Evolutionary conservation across 2,888 invertebrate genomes (phyloP).

Genomic region (Drosophila cracens): DNA sequence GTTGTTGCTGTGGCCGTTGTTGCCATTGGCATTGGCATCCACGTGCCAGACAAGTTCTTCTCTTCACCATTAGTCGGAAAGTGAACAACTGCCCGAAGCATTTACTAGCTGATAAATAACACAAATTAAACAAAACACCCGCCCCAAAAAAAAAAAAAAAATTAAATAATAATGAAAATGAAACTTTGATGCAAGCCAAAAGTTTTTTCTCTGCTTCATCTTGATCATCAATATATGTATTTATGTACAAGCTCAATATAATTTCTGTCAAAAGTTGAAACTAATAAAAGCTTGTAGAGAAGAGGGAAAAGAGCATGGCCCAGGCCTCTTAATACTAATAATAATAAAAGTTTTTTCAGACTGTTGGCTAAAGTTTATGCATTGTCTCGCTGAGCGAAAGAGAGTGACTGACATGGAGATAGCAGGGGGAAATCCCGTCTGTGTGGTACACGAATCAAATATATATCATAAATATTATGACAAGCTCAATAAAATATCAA

Average conservation of each 20-base stretch:
- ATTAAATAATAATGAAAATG: conserved; percentile 13
- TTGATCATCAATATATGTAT: conserved; percentile 62
- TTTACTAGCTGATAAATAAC: conserved; percentile 76
- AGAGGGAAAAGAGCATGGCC: conserved; percentile 20
- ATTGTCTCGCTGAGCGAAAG: conserved; percentile 54
- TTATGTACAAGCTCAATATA: conserved; percentile 70
- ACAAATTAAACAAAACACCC: conserved; percentile 73
- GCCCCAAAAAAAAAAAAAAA: conserved; percentile 14
- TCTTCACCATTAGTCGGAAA: conserved; percentile 40
- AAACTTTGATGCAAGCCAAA: conserved; percentile 66
- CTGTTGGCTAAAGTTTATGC: conserved; percentile 66
- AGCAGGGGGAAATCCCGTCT: conserved; percentile 27
- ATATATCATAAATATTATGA: conserved; percentile 80
- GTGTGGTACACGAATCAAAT: conserved; percentile 56
- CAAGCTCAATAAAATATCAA: conserved; percentile 81
- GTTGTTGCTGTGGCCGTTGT: conserved; percentile 42
- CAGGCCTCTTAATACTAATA: conserved; percentile 59
- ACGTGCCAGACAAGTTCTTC: conserved; percentile 63
- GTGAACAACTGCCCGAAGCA: conserved; percentile 56
- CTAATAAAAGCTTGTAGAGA: conserved; percentile 72
- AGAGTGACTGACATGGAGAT: neutral
- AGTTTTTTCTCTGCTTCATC: conserved; percentile 63
- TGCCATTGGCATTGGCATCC: conserved; percentile 51
- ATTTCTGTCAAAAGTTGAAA: conserved; percentile 81
- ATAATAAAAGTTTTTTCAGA: conserved; percentile 64